A percentile compares a stretch with the other conserved stretches of the same genome.
These are phyloP conservation scores for Labeo calbasu DNA, from an alignment of 2,797 vertebrate genomes.

Conservation along the genomic window DNA sequence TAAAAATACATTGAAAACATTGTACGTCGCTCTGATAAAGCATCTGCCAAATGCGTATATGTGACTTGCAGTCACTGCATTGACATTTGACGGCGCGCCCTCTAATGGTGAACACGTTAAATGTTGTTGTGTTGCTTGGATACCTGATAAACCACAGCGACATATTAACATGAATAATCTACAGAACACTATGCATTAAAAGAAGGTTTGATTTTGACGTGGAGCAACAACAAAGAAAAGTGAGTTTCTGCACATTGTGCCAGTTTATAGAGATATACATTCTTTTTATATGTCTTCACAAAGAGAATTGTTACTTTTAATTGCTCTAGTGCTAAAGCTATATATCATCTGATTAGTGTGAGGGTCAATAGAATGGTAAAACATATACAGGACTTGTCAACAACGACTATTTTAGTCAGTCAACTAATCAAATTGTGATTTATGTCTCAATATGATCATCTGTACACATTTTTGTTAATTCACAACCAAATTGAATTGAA, in stretches of 20 bases:
- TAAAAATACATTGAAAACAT: not conserved
- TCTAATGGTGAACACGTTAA: slow-evolving; percentile 31
- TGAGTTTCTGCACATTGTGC: not conserved
- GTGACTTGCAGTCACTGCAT: not conserved
- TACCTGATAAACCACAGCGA: slow-evolving; percentile 60
- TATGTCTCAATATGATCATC: not conserved
- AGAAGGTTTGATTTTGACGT: not conserved
- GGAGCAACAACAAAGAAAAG: not conserved
- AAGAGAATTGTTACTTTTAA: not conserved
- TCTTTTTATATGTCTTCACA: not conserved
- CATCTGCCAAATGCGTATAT: not conserved
- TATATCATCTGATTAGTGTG: not conserved
- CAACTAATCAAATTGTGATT: not conserved
- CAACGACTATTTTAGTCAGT: not conserved
- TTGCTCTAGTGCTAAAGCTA: not conserved
- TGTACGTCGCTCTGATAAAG: not conserved
- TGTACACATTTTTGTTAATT: not conserved
- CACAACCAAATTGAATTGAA: not conserved
- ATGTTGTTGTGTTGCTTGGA: slow-evolving; percentile 62
- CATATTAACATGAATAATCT: slow-evolving; percentile 39
- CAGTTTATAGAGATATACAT: not conserved
- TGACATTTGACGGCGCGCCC: slow-evolving; percentile 1
- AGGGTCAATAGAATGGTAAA: not conserved
- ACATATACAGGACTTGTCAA: not conserved
- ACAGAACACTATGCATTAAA: not conserved